Base-by-base conservation (phyloP, 2,797 vertebrate species). In the Scolopax rusticola region DNA sequence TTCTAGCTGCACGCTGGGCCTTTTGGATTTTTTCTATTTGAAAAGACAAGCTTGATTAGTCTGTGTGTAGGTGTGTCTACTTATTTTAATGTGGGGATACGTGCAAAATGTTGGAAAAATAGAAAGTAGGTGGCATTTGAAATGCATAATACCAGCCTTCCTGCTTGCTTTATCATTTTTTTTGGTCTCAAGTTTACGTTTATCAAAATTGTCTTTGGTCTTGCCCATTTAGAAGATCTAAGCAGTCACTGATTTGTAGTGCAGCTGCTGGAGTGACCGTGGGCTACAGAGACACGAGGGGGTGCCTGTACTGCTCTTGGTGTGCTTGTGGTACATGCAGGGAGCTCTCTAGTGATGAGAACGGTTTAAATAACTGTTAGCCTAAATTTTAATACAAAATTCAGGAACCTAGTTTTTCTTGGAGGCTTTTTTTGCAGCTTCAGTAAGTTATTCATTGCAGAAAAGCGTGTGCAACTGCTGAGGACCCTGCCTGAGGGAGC, bases 81-180 rank as follows among this genome's bases (percentile, higher is more conserved):
- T 92, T 95, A 69, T 91, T 95, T 64, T 91, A 81, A 90, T 47
- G 59, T 84, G 47, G 23, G 33, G 12, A 79, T 68, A 90, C 3
- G 2, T 87, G 60, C 67, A 83, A 89, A 89, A 85, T 74, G 17
- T 74, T 89, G 56, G 59, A 69, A 82, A 95, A 94, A 75, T 68
- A 74, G 20, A 74, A 86, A 84, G 64, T 91, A 85, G 54, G 48
- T 81, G 64, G n/a, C 33, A 54, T 84, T 91, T 75, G 41, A 96
- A 82, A 79, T 45, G 43, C 36, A 63, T 74, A 68, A 59, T 71
- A 45, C 40, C 27, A 86, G 0, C 2, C 1, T 84, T 82, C 43
- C 25, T 79, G 63, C 10, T n/a, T 75, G 40, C 38, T 79, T 89
- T 61, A 51, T 78, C 81, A 84, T 89, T 92, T 32, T 78, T 65